Conservation (phyloP, 2,888 invertebrate genomes). For the Pasiphila rectangulata region DNA sequence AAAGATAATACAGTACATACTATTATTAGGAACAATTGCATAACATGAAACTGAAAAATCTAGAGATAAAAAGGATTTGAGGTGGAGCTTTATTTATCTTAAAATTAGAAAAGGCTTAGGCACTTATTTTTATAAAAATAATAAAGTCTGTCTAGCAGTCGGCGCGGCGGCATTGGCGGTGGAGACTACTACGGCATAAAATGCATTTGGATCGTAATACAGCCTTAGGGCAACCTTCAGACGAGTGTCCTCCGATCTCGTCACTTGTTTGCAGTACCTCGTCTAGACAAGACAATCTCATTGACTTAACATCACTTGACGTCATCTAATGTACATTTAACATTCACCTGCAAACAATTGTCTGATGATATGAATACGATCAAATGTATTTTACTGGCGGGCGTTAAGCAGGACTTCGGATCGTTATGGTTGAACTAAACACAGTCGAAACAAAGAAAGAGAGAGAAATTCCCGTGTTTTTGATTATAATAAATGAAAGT, state of each 20-base stretch:
- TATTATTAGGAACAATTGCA: too few species aligned
- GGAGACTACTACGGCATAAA: slow-evolving; percentile 18
- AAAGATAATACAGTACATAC: too few species aligned
- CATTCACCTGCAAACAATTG: slow-evolving; percentile 22
- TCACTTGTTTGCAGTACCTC: slow-evolving; percentile 43
- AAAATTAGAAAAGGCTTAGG: too few species aligned
- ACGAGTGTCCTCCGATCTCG: slow-evolving; percentile 52
- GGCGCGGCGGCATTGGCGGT: slow-evolving; percentile 7
- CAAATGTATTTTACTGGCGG: slow-evolving; percentile 4
- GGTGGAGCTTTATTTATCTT: too few species aligned
- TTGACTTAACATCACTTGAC: slow-evolving; percentile 42
- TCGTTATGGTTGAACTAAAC: too few species aligned
- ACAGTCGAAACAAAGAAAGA: too few species aligned
- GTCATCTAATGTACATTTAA: slow-evolving; percentile 34
- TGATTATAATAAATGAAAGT: too few species aligned
- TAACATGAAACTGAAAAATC: too few species aligned
- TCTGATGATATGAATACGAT: slow-evolving; percentile 4
- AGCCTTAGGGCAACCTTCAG: slow-evolving; percentile 31
- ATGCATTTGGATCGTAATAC: slow-evolving; percentile 30
- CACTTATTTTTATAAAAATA: too few species aligned
- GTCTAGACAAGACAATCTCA: slow-evolving; percentile 58
- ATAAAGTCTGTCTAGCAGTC: slow-evolving; percentile 12
- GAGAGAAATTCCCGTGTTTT: too few species aligned
- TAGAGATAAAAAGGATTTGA: too few species aligned
- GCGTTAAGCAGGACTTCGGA: not conserved